Conservation (phyloP, 2,888 invertebrate genomes). For the Ganaspis brasiliensis region DNA sequence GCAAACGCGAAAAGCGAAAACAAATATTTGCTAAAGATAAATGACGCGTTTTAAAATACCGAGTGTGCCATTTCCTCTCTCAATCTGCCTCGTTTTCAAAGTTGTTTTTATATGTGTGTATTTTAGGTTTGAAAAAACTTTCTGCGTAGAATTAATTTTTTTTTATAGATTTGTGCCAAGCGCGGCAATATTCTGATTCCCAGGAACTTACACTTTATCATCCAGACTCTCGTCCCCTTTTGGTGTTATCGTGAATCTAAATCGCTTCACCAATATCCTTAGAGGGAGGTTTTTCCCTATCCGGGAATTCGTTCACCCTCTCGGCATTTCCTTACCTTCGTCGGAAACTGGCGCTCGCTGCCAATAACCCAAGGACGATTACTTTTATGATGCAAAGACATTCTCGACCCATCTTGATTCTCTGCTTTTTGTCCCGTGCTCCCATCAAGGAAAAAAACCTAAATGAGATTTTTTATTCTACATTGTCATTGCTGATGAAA, state of each 20-base stretch:
- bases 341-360: constrained; percentile 24
- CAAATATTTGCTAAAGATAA: constrained; percentile 5
- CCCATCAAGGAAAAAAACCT: not conserved
- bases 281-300: constrained; percentile 18
- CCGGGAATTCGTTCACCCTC: constrained; percentile 37
- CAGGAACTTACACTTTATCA: constrained; percentile 13
- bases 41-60: not conserved
- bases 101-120: not conserved
- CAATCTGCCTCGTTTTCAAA: not conserved
- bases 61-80: not conserved
- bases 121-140: not conserved
- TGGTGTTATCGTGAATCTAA: constrained; percentile 52
- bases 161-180: constrained; percentile 1
- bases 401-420: constrained; percentile 10
- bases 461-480: not conserved
- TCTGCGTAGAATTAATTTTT: not conserved
- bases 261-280: constrained; percentile 60
- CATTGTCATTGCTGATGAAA: not conserved
- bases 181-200: not conserved
- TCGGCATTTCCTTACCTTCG: constrained; percentile 15
- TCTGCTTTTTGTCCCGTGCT: not conserved
- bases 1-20: not conserved
- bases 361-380: constrained; percentile 29
- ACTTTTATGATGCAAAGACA: constrained; percentile 21
- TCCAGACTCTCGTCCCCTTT: constrained; percentile 19